Conservation (phyloP, 2,113 vertebrate genomes). For the Sula dactylatra region DNA sequence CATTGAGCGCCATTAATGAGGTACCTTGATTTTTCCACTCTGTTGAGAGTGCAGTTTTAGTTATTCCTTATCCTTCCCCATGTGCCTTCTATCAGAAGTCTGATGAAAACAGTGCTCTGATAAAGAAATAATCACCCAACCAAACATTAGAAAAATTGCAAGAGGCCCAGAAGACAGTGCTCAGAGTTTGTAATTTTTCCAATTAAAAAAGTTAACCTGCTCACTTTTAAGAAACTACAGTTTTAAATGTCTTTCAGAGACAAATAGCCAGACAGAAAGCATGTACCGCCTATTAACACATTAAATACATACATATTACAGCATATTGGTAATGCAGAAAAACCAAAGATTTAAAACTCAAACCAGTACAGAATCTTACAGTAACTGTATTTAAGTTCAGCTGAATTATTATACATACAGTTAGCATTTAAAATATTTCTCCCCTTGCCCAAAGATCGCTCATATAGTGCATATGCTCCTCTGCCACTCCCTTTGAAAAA, state of each 20-base stretch:
- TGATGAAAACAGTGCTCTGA: neutral
- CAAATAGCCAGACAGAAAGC: neutral
- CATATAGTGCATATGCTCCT: neutral
- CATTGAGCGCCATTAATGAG: neutral
- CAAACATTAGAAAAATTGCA: neutral
- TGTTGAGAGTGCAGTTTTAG: neutral
- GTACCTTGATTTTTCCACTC: neutral
- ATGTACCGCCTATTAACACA: neutral
- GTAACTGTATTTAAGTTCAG: neutral
- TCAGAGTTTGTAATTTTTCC: neutral
- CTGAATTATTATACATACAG: neutral
- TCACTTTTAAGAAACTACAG: neutral
- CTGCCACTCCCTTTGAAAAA: slow-evolving; percentile 15
- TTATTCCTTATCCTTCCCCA: neutral
- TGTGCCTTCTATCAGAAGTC: neutral
- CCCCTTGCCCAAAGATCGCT: neutral
- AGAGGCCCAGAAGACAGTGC: neutral
- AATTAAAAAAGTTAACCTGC: neutral
- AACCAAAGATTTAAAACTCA: neutral
- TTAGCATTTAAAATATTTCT: neutral
- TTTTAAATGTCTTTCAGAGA: neutral
- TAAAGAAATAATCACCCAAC: neutral
- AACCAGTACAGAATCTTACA: neutral
- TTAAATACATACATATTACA: neutral
- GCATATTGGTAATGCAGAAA: neutral